Percentiles rank a stretch among this genome's conserved stretches.
These are phyloP conservation scores for Lepisosteus oculatus DNA, from an alignment of 2,113 vertebrate species.

Conservation along the genomic window DNA sequence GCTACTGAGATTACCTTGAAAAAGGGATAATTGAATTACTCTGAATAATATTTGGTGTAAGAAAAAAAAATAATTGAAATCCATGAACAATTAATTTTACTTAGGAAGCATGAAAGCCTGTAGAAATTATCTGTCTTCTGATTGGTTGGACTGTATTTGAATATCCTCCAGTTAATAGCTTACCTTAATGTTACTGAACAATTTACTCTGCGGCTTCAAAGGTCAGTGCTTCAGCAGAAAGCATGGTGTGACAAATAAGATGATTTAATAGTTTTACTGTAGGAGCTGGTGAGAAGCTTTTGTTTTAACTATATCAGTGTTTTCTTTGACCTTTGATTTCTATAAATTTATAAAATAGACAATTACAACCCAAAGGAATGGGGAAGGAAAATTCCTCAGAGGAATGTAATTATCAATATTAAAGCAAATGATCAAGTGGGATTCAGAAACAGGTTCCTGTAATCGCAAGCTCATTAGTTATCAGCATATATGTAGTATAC, in stretches of 20 bases:
- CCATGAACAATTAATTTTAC: conserved; percentile 18
- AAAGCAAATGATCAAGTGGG: too few species aligned
- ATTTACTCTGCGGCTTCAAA: conserved; percentile 41
- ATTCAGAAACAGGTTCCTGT: too few species aligned
- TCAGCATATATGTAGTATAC: too few species aligned
- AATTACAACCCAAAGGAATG: conserved; percentile 16
- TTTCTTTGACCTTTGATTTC: conserved; percentile 27
- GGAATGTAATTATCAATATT: conserved; percentile 7
- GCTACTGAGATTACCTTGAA: not conserved
- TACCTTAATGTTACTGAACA: conserved; percentile 35
- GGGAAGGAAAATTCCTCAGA: conserved; percentile 28
- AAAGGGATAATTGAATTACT: conserved; percentile 19
- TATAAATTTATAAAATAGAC: conserved; percentile 17
- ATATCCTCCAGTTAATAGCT: conserved; percentile 29
- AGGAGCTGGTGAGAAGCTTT: conserved; percentile 7
- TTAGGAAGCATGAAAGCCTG: conserved; percentile 11
- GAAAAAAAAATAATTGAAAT: conserved; percentile 22
- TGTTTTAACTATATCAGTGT: conserved; percentile 20
- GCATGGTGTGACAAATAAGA: conserved; percentile 35
- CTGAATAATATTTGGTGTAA: conserved; percentile 13
- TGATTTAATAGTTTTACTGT: conserved; percentile 29
- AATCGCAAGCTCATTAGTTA: too few species aligned
- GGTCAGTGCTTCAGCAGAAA: conserved; percentile 36
- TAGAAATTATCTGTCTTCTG: not conserved
- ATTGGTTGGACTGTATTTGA: conserved; percentile 23